Evolutionary conservation across 1,140 invertebrate species (phyloP).

Genomic region (Bombus waltoni): DNA sequence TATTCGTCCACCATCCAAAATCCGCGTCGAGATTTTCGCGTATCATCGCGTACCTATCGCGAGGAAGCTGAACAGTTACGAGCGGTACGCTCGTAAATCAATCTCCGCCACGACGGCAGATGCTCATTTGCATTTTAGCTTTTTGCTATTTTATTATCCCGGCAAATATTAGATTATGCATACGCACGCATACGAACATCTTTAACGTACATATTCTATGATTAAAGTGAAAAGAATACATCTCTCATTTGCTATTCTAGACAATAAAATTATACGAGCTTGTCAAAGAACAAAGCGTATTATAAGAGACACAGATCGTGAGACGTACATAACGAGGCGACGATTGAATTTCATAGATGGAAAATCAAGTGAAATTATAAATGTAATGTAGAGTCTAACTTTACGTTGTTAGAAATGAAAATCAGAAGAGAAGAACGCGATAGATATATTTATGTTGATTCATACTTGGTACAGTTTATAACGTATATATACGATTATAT

Average conservation of each 20-base stretch:
- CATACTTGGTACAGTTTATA: too few species aligned
- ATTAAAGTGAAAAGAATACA: too few species aligned
- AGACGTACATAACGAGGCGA: too few species aligned
- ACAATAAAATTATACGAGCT: not conserved
- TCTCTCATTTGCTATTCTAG: not conserved
- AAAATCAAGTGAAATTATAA: slow-evolving; percentile 2
- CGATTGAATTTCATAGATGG: slow-evolving; percentile 4
- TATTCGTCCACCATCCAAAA: not conserved
- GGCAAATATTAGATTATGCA: not conserved
- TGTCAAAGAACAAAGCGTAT: not conserved
- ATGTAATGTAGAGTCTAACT: too few species aligned
- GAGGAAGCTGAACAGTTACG: not conserved
- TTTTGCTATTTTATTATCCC: slow-evolving; percentile 11
- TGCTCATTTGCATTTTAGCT: slow-evolving; percentile 32
- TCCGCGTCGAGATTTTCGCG: not conserved
- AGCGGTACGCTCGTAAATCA: slow-evolving; percentile 37
- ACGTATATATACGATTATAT: too few species aligned
- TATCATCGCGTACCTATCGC: slow-evolving; percentile 12
- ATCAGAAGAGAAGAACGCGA: too few species aligned
- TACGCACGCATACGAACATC: not conserved
- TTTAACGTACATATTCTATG: too few species aligned
- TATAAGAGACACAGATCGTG: not conserved
- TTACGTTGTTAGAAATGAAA: too few species aligned
- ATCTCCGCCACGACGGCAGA: slow-evolving; percentile 28
- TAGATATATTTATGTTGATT: too few species aligned